Evolutionary conservation across 2,888 invertebrate species (phyloP).

Genomic region (Orthosia incerta): DNA sequence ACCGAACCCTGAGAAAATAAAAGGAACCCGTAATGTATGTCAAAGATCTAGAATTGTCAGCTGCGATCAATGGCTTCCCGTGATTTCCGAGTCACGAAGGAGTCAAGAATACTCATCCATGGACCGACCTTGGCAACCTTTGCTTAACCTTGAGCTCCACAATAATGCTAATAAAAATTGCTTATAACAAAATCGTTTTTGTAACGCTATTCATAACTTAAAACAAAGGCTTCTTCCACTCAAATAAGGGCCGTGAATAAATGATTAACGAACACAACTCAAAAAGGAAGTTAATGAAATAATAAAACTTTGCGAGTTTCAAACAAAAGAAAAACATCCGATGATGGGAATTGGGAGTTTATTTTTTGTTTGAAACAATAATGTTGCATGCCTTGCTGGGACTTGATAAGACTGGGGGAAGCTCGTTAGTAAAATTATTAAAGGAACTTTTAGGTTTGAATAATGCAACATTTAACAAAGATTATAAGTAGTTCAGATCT

Average conservation of each 20-base stretch:
- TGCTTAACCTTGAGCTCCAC: too few species aligned
- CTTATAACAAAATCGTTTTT: background rate
- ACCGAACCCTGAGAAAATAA: too few species aligned
- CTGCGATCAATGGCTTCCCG: too few species aligned
- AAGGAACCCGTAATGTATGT: too few species aligned
- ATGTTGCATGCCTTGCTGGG: conserved; percentile 21
- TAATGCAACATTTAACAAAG: background rate
- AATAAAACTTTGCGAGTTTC: conserved; percentile 58
- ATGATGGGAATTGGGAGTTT: conserved; percentile 33
- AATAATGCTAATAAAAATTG: background rate
- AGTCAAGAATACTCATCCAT: too few species aligned
- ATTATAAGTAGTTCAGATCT: background rate
- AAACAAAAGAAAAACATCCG: conserved; percentile 58
- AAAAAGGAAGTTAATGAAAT: conserved; percentile 60
- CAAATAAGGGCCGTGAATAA: conserved; percentile 30
- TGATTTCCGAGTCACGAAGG: too few species aligned
- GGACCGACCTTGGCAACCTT: too few species aligned
- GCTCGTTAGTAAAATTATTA: conserved; percentile 33
- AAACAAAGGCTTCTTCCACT: conserved; percentile 15
- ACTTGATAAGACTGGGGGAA: conserved; percentile 6
- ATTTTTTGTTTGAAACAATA: conserved; percentile 59
- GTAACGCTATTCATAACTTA: background rate
- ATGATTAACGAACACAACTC: conserved; percentile 54
- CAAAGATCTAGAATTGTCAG: too few species aligned
- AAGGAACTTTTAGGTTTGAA: background rate